Percentiles rank a stretch among this genome's conserved stretches.
phyloP scores from a whole-genome alignment of 2,888 invertebrate species.

The Epinotia demarniana region DNA sequence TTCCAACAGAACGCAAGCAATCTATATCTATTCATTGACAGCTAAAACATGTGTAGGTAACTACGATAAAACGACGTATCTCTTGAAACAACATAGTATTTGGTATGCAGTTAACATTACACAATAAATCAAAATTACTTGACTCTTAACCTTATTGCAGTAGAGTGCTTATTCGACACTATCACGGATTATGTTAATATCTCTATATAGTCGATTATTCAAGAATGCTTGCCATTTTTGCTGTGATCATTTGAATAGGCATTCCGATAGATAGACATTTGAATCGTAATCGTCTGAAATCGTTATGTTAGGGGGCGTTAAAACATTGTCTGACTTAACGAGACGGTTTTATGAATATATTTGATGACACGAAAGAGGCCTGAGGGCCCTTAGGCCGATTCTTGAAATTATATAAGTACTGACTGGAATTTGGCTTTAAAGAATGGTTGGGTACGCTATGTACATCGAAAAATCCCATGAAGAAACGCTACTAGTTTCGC shows the following conservation, averaged over 20 bases:
- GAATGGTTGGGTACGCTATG: no score
- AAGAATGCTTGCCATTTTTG: constrained; percentile 16
- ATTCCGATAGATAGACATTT: constrained; percentile 24
- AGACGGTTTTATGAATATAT: no score
- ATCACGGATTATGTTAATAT: constrained; percentile 5
- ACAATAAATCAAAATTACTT: not conserved
- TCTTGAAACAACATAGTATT: not conserved
- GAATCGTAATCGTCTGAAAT: constrained; percentile 15
- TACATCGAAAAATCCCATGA: no score
- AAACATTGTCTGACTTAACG: not conserved
- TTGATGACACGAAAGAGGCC: no score
- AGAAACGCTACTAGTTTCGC: no score
- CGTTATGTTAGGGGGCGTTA: constrained; percentile 1
- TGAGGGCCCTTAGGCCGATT: no score
- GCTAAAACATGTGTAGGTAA: not conserved
- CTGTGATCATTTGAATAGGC: constrained; percentile 21
- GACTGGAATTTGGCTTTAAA: no score
- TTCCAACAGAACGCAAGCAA: not conserved
- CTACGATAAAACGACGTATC: not conserved
- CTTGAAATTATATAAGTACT: no score
- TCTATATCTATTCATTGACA: not conserved
- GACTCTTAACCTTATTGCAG: not conserved
- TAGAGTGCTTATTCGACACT: not conserved
- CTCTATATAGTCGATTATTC: not conserved
- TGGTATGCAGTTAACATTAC: not conserved